Conservation (phyloP, 2,113 vertebrate species). For the Manacus vitellinus region DNA sequence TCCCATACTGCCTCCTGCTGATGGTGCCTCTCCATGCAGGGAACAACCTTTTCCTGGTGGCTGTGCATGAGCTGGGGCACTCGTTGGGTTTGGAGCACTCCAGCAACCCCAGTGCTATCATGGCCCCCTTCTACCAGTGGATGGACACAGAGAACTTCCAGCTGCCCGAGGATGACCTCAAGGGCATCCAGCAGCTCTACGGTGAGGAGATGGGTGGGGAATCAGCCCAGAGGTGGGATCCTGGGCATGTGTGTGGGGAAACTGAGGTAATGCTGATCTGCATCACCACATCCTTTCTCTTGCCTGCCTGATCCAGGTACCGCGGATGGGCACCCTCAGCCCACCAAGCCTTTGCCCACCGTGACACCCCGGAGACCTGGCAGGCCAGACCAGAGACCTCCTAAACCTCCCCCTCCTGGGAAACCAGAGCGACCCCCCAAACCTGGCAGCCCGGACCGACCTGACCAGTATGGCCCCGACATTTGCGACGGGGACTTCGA, state of each 20-base stretch:
- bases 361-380: conserved; percentile 83
- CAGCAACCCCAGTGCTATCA: conserved; percentile 87
- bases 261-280: background rate
- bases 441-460: conserved; percentile 75
- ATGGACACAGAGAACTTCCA: conserved; percentile 90
- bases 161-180: conserved; percentile 88
- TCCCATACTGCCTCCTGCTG: background rate
- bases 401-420: conserved; percentile 51
- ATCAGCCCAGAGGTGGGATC: background rate
- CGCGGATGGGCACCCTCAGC: conserved; percentile 76
- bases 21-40: conserved; percentile 68
- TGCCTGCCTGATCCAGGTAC: conserved; percentile 60
- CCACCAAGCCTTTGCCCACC: conserved; percentile 82
- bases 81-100: conserved; percentile 95
- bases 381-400: conserved; percentile 78
- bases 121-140: conserved; percentile 98
- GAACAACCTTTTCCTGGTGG: conserved; percentile 93
- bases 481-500: conserved; percentile 96
- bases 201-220: conserved; percentile 73
- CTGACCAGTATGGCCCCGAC: conserved; percentile 87
- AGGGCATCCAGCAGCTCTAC: conserved; percentile 93
- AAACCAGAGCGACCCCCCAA: conserved; percentile 81
- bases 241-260: fast-evolving
- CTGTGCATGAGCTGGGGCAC: conserved; percentile 92
- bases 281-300: background rate